Base-by-base conservation (phyloP, 92 coral and sea anemone genomes). In the Phenganax stokvisi region DNA sequence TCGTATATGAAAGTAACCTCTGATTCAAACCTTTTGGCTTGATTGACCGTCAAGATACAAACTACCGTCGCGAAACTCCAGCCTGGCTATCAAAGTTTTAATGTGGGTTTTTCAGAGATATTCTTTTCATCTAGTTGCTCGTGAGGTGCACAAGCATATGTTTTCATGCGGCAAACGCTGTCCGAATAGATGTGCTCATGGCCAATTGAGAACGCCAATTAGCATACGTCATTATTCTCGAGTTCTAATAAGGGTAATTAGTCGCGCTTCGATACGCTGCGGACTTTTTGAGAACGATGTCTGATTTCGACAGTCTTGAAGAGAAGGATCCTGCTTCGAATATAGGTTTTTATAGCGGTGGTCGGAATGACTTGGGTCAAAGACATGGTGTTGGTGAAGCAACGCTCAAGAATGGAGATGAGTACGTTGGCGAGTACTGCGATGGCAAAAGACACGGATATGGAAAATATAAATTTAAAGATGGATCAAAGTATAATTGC, bases 341-440 rank as follows among this genome's bases (percentile, higher is more conserved):
- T 11, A 0, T 68, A 30, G 91, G 89, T 5, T 56, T 64, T 6
- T 92, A 90, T 56, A 89, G 84, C 25, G 97, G 97, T 9, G 91
- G 83, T 3, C 83, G 89, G 72, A 92, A 92, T 56, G 89, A 84
- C 11, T 57, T 57, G 0, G 93, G 82, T 1, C 91, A 92, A 67
- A 87, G 97, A 20, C 97, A 92, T 75, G 97, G 97, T 27, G 71
- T 72, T 17, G 97, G 97, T 9, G 64, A 80, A 25, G 85, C 97
- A 57, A 44, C 81, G 79, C 85, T 88, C 4, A 84, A 87, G 9
- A 89, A 87, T 72, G 93, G 93, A 3, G 89, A 86, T 66, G 79
- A 69, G 56, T 92, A 92, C 68, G 86, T 84, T 2, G 97, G 97
- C 9, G 81, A 85, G 16, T 92, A 92, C 84, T 59, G 73, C 54